phyloP scores from a whole-genome alignment of 2,113 vertebrate species.

The Ammodytes marinus region DNA sequence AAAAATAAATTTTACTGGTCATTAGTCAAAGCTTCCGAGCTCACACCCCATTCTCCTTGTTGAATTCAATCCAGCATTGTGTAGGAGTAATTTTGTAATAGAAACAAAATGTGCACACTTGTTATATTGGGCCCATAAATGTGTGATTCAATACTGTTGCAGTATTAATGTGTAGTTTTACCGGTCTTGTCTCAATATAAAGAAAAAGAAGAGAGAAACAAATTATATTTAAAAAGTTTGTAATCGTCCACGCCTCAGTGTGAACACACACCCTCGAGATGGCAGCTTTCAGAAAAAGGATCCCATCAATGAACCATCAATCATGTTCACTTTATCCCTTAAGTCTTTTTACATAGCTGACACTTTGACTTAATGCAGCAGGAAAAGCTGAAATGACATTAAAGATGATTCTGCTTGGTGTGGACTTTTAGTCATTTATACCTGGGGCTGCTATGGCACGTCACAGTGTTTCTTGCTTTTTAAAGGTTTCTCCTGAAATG shows the following conservation, averaged over 20 bases:
- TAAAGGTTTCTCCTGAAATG: background rate
- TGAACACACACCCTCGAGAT: background rate
- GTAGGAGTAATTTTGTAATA: background rate
- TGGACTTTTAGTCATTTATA: background rate
- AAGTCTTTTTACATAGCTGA: slow-evolving; percentile 13
- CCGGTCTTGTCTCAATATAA: background rate
- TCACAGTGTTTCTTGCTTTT: background rate
- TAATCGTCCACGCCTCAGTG: background rate
- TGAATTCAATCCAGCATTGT: slow-evolving; percentile 24
- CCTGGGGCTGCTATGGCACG: background rate
- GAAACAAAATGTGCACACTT: slow-evolving; percentile 30
- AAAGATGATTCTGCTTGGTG: slow-evolving; percentile 10
- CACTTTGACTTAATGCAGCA: slow-evolving; percentile 17
- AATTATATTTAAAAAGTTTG: background rate
- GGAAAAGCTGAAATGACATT: slow-evolving; percentile 16
- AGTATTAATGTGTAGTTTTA: slow-evolving; percentile 5
- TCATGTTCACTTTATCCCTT: slow-evolving; percentile 11
- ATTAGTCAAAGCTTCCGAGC: slow-evolving; percentile 33
- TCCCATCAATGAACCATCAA: slow-evolving; percentile 41
- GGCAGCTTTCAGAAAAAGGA: background rate
- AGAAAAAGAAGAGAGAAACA: background rate
- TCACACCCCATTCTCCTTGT: slow-evolving; percentile 18
- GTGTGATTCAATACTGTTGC: background rate
- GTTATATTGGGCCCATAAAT: slow-evolving; percentile 20
- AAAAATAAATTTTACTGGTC: slow-evolving; percentile 10